These are phyloP conservation scores for Candidula unifasciata DNA, from an alignment of 2,888 invertebrate species.

Conservation along the genomic window DNA sequence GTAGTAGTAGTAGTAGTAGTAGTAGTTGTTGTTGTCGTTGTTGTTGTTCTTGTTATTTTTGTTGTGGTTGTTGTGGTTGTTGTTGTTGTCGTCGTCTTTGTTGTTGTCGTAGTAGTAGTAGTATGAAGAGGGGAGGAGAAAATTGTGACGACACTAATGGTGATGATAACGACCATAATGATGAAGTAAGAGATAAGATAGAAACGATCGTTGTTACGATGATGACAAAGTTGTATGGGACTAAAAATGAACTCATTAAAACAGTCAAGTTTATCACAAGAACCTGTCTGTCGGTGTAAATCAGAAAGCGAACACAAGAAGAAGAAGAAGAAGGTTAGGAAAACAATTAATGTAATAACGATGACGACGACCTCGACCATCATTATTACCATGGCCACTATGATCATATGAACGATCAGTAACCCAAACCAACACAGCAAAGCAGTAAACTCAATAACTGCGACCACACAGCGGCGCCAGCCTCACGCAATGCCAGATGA, in stretches of 20 bases:
- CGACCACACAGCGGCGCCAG: not conserved
- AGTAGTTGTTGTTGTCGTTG: not conserved
- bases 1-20: not conserved
- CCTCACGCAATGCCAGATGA: not conserved
- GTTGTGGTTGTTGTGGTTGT: no score
- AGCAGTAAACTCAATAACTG: not conserved
- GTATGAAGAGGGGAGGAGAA: not conserved
- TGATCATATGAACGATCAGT: not conserved
- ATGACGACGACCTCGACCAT: not conserved
- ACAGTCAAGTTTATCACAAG: no score
- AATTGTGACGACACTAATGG: no score
- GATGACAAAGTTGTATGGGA: no score
- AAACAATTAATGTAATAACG: not conserved
- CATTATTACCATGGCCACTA: not conserved
- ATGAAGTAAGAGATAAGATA: no score
- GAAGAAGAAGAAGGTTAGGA: not conserved
- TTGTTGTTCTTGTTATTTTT: not conserved
- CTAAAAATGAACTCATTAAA: no score
- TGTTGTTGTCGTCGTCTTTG: no score
- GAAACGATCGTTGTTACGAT: no score
- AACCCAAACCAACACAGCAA: not conserved
- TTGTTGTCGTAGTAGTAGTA: slow-evolving; percentile 13
- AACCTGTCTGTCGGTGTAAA: no score
- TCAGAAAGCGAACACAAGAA: not conserved
- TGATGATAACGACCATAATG: no score